Evolutionary conservation across 2,113 vertebrate species (phyloP).

Genomic region (Clupea harengus): DNA sequence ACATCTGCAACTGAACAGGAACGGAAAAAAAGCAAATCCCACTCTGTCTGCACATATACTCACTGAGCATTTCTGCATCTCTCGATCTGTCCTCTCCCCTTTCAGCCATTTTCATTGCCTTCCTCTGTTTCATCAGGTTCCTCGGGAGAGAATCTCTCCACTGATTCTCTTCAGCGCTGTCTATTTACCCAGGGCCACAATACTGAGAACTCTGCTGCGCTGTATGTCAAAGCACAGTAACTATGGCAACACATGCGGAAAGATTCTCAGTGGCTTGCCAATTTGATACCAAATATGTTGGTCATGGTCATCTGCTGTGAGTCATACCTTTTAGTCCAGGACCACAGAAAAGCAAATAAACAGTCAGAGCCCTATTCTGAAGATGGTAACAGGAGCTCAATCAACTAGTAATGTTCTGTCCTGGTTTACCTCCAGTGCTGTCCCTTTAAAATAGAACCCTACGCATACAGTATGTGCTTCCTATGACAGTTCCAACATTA

Average conservation of each 20-base stretch:
- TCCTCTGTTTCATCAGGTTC: background rate
- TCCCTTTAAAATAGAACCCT: too few relatives aligned
- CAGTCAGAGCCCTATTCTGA: background rate
- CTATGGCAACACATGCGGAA: slow-evolving; percentile 10
- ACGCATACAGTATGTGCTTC: too few relatives aligned
- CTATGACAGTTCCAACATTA: background rate
- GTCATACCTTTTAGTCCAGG: slow-evolving; percentile 25
- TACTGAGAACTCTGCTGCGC: background rate
- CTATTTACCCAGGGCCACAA: background rate
- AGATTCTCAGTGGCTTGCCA: slow-evolving; percentile 16
- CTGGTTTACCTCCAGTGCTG: background rate
- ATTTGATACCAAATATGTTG: slow-evolving; percentile 38
- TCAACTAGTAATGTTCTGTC: background rate
- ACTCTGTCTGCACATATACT: background rate
- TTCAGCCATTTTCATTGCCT: background rate
- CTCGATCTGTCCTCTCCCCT: background rate
- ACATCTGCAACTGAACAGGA: background rate
- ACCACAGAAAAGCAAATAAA: background rate
- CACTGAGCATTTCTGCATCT: background rate
- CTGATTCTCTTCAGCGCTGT: background rate
- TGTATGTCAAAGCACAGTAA: background rate
- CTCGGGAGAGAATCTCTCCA: background rate
- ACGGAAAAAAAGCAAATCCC: background rate
- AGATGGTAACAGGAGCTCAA: background rate
- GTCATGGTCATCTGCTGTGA: slow-evolving; percentile 32